Conservation (phyloP, 2,888 invertebrate species). For the Azorinus chamasolen region DNA sequence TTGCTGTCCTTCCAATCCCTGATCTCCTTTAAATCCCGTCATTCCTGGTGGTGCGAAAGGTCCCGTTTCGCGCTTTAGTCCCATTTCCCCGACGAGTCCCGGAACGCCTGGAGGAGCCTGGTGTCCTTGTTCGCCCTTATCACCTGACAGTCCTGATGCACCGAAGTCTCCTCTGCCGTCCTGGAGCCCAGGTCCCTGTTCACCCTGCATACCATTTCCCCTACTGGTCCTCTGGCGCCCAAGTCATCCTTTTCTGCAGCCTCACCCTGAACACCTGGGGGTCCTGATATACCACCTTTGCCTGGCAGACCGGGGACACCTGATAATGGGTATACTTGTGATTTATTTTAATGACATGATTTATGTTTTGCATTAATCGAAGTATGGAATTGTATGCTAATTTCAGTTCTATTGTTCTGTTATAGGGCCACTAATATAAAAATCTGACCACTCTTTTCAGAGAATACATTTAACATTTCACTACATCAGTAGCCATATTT, state of each 20-base stretch:
- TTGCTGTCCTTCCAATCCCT: slow-evolving; percentile 60
- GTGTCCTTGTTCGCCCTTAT: slow-evolving; percentile 62
- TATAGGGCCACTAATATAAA: too few relatives aligned
- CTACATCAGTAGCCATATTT: too few relatives aligned
- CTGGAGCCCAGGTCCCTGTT: slow-evolving; percentile 63
- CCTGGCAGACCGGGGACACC: slow-evolving; percentile 63
- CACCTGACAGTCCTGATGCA: slow-evolving; percentile 67
- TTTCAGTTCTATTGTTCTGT: too few relatives aligned
- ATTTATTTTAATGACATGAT: too few relatives aligned
- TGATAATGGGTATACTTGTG: too few relatives aligned
- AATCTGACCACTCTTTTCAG: too few relatives aligned
- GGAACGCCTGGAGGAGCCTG: slow-evolving; percentile 68
- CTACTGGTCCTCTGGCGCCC: slow-evolving; percentile 65
- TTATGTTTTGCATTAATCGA: too few relatives aligned
- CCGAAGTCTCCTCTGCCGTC: slow-evolving; percentile 64
- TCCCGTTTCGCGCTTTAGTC: slow-evolving; percentile 69
- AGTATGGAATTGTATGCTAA: too few relatives aligned
- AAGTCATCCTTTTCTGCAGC: slow-evolving; percentile 65
- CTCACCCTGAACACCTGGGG: slow-evolving; percentile 67
- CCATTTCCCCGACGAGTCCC: slow-evolving; percentile 64
- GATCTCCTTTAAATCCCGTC: slow-evolving; percentile 90
- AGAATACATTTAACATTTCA: too few relatives aligned
- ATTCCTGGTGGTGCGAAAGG: slow-evolving; percentile 89
- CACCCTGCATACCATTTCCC: slow-evolving; percentile 68
- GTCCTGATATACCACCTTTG: slow-evolving; percentile 61